Percentiles rank a stretch among this genome's conserved stretches.
Evolutionary conservation across 2,113 vertebrate species (phyloP).

Genomic region (Grammomys dolichurus): DNA sequence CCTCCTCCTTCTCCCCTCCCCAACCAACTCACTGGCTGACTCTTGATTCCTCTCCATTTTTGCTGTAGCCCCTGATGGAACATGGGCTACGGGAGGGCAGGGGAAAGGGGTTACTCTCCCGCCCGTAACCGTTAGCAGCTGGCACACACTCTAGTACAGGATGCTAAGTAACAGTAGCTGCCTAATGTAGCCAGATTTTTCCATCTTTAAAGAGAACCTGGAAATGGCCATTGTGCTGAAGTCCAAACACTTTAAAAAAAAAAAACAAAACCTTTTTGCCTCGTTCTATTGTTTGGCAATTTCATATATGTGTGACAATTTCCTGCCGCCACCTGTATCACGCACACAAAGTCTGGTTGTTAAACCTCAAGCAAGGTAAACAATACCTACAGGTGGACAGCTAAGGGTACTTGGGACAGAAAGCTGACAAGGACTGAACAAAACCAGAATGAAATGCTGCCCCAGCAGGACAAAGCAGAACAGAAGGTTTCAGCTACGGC

Average conservation of each 20-base stretch:
- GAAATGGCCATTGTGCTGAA: neutral
- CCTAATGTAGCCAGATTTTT: neutral
- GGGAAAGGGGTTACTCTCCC: neutral
- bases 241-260: neutral
- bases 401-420: neutral
- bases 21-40: neutral
- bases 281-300: neutral
- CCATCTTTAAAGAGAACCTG: conserved; percentile 22
- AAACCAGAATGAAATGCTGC: neutral
- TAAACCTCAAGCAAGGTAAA: neutral
- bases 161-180: neutral
- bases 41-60: neutral
- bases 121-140: neutral
- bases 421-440: neutral
- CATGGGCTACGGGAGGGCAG: neutral
- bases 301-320: neutral
- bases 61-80: neutral
- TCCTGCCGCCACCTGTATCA: neutral
- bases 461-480: fast-evolving
- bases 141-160: neutral
- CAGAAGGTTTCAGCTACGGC: neutral
- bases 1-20: neutral
- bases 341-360: neutral
- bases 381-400: neutral
- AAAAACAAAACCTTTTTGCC: neutral